These are phyloP conservation scores for Misgurnus mizolepis DNA, from an alignment of 2,113 vertebrate genomes.

Conservation along the genomic window DNA sequence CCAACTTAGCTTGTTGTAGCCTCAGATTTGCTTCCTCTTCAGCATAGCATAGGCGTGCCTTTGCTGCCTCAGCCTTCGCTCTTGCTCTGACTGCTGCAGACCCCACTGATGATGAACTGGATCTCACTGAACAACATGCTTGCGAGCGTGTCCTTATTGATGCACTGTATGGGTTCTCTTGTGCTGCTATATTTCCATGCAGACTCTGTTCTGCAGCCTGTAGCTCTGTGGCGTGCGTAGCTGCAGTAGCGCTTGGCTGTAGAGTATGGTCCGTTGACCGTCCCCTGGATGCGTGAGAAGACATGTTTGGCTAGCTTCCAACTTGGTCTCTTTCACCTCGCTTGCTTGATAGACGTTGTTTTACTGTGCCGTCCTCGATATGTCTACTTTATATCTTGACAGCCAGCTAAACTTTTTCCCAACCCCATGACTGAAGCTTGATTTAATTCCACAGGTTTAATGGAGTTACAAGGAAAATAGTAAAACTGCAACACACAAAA, in stretches of 20 bases:
- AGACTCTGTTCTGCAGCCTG: background rate
- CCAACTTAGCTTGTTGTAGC: slow-evolving; percentile 4
- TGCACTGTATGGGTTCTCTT: background rate
- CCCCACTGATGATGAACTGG: slow-evolving; percentile 8
- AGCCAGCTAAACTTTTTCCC: background rate
- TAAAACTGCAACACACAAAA: background rate
- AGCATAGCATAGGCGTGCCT: background rate
- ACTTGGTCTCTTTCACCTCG: background rate
- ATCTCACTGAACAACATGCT: slow-evolving; percentile 23
- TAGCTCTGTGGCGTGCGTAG: too few species aligned
- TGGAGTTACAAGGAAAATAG: background rate
- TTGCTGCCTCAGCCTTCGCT: slow-evolving; percentile 38
- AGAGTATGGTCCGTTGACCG: background rate
- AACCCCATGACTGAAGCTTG: background rate
- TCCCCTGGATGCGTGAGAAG: slow-evolving; percentile 3
- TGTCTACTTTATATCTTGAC: background rate
- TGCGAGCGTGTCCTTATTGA: slow-evolving; percentile 28
- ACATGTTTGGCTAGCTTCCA: background rate
- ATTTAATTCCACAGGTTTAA: background rate
- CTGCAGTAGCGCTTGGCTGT: too few species aligned
- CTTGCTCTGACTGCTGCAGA: slow-evolving; percentile 38
- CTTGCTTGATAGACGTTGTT: slow-evolving; percentile 5
- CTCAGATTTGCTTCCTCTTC: background rate
- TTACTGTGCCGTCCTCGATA: slow-evolving; percentile 28
- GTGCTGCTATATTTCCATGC: background rate